phyloP scores from a whole-genome alignment of 1,140 invertebrate genomes.

The Stegodyphus dumicola region DNA sequence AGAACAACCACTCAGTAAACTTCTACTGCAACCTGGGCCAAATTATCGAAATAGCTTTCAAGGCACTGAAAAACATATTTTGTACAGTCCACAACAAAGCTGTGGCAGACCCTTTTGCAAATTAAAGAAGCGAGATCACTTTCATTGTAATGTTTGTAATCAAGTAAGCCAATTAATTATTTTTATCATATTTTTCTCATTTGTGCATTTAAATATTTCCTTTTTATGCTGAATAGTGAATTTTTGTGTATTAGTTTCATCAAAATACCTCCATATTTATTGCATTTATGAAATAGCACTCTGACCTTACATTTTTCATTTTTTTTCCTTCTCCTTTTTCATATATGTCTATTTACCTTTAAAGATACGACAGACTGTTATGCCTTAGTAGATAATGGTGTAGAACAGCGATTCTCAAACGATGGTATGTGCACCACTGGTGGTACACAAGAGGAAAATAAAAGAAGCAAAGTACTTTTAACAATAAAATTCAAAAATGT shows the following conservation, averaged over 20 bases:
- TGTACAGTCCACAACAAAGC: conserved; percentile 74
- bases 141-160: conserved; percentile 88
- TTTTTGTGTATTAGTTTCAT: conserved; percentile 3
- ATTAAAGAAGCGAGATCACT: conserved; percentile 84
- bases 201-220: background rate
- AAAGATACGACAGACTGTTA: too few species aligned
- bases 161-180: conserved; percentile 71
- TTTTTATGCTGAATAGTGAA: conserved; percentile 8
- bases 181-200: background rate
- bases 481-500: too few species aligned
- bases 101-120: conserved; percentile 88
- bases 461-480: too few species aligned
- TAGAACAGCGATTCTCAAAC: too few species aligned
- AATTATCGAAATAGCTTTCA: conserved; percentile 67
- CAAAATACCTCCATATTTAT: background rate
- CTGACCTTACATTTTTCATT: too few species aligned
- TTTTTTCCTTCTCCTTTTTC: too few species aligned
- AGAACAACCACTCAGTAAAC: conserved; percentile 64
- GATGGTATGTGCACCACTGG: too few species aligned
- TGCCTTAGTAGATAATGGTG: too few species aligned
- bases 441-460: too few species aligned
- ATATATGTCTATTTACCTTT: too few species aligned
- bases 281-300: too few species aligned
- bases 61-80: conserved; percentile 58
- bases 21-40: conserved; percentile 67